These are phyloP conservation scores for Palythoa grandis DNA, from an alignment of 92 coral and sea anemone genomes.

Conservation along the genomic window DNA sequence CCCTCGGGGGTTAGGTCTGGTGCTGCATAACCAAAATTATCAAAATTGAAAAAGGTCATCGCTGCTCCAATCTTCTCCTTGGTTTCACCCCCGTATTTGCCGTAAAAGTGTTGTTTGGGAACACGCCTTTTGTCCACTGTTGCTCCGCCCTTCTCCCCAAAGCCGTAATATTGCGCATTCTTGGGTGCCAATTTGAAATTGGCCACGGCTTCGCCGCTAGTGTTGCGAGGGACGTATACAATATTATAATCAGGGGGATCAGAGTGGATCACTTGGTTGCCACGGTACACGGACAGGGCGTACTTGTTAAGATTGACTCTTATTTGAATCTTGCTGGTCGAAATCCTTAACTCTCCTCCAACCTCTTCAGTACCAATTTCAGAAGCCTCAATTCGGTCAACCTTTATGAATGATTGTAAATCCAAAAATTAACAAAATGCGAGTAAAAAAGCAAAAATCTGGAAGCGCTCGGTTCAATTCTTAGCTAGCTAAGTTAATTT, in stretches of 20 bases:
- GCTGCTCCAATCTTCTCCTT: conserved; percentile 72
- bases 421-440: not conserved
- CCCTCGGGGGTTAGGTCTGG: conserved; percentile 82
- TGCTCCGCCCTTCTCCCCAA: conserved; percentile 82
- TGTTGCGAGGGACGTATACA: conserved; percentile 56
- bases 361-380: conserved; percentile 59
- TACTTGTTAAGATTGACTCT: conserved; percentile 63
- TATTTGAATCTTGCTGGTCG: conserved; percentile 57
- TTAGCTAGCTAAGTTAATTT: no score
- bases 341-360: conserved; percentile 44
- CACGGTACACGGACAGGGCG: conserved; percentile 76
- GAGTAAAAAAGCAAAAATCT: no score
- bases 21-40: conserved; percentile 82
- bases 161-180: conserved; percentile 73
- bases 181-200: conserved; percentile 79
- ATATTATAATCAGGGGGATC: conserved; percentile 77
- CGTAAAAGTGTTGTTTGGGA: conserved; percentile 85
- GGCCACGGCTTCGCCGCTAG: conserved; percentile 76
- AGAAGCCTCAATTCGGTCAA: conserved; percentile 75
- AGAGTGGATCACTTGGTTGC: conserved; percentile 69
- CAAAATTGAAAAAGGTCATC: conserved; percentile 80
- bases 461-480: no score
- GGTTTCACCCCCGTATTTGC: conserved; percentile 60
- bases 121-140: conserved; percentile 75
- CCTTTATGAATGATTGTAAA: not conserved